A percentile compares a stretch with the other conserved stretches of the same genome.
phyloP scores from a whole-genome alignment of 2,888 invertebrate genomes.

The Rapana venosa region DNA sequence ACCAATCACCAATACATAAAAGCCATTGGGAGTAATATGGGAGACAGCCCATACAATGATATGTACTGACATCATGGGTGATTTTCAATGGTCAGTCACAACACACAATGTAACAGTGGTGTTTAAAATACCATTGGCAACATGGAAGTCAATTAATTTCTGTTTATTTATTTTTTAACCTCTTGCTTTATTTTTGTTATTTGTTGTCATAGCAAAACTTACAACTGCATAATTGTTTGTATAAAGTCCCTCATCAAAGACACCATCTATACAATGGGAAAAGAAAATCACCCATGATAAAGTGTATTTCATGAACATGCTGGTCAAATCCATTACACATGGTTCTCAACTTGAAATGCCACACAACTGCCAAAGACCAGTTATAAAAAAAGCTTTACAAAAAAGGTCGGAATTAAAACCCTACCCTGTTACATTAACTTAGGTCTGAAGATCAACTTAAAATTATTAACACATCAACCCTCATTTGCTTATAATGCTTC shows the following conservation, averaged over 20 bases:
- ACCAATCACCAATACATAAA: background rate
- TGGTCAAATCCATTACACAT: background rate
- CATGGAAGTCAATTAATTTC: no score
- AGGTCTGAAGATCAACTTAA: no score
- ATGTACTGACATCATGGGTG: background rate
- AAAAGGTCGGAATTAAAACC: no score
- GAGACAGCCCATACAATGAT: constrained; percentile 1
- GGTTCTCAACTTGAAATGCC: background rate
- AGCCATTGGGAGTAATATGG: background rate
- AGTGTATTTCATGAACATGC: background rate
- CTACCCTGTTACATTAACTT: no score
- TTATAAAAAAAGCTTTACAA: background rate
- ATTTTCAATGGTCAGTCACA: background rate
- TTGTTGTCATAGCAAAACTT: no score
- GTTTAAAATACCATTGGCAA: no score
- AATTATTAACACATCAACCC: no score
- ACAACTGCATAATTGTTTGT: no score
- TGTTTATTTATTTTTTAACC: no score
- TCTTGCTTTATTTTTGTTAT: no score
- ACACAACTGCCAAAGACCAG: background rate
- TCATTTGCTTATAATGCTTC: no score
- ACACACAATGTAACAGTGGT: no score
- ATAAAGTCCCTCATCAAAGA: background rate
- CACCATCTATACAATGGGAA: background rate
- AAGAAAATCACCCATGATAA: constrained; percentile 12